Base-by-base conservation (phyloP, 1,140 invertebrate genomes). In the Pseudobourletiella spinata region DNA sequence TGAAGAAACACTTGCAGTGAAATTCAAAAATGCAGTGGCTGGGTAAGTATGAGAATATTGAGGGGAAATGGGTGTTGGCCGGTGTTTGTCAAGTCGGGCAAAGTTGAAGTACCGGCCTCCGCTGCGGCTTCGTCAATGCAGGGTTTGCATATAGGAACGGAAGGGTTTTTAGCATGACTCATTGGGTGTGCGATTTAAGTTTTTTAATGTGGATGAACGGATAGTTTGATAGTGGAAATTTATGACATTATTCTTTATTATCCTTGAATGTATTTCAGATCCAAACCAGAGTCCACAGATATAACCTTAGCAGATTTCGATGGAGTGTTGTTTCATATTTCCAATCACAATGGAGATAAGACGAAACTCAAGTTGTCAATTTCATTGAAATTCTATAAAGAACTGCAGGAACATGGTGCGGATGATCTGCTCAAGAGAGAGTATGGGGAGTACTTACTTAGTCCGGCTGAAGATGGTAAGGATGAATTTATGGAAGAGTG, bases 301-400 rank as follows among this genome's bases (percentile, higher is more conserved):
- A 86, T 98, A 67, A 88, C 82, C 64, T 83, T 96, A 75, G 88
- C 91, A 70, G 96, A 99, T 82, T 99, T 99, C 80, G 96, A 99
- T 84, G 95, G 96, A 69, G 95, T 97, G 58, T 77, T 98, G 60
- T 99, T 95, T 81, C 94, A 98, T 78, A 88, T 99, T 80, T 98
- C 95, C 56, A 99, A 97, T 83, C 81, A 92, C 67, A 88, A 92
- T 79, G 86, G 85, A 69, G 94, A 98, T 76, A 97, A 96, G 82
- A 88, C 88, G 69, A 98, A 97, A 88, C 83, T 98, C 80, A 86
- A 86, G 80, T 93, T 97, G 81, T 83, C 84, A 83, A 61, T 55
- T 51, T 30, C n/a, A 16, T 24, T 48, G 22, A 59, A 59, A 59
- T 59, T 65, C 65, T 43, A 95, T 79, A 93, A 95, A 78, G 91